Percentiles rank a stretch among this genome's conserved stretches.
Evolutionary conservation across 1,140 invertebrate species (phyloP).

Genomic region (Achatina immaculata): DNA sequence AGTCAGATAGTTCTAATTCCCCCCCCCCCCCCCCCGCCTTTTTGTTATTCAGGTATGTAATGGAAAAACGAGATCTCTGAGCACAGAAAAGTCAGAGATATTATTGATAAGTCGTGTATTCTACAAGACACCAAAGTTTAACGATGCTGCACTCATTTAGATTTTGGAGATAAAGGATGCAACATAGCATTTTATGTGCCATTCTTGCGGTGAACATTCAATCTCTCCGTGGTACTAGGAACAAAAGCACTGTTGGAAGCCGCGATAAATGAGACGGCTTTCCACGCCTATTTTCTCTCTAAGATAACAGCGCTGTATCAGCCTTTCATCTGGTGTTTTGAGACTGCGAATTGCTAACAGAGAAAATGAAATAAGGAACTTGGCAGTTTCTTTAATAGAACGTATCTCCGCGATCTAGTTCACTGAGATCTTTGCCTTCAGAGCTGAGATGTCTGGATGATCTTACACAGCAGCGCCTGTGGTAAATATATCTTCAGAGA

Average conservation of each 20-base stretch:
- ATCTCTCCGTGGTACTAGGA: not conserved
- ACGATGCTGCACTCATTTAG: too few relatives aligned
- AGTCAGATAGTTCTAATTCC: too few relatives aligned
- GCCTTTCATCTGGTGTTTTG: not conserved
- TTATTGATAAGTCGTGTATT: too few relatives aligned
- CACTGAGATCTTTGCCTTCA: not conserved
- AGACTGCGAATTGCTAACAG: not conserved
- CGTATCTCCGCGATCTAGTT: not conserved
- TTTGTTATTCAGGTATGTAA: too few relatives aligned
- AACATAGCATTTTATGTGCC: too few relatives aligned
- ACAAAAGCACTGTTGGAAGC: not conserved
- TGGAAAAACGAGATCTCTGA: too few relatives aligned
- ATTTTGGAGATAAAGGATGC: too few relatives aligned
- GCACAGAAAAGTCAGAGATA: too few relatives aligned
- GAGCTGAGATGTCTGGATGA: not conserved
- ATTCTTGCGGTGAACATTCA: not conserved
- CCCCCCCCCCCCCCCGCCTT: too few relatives aligned
- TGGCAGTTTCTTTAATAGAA: not conserved
- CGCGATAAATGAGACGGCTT: not conserved
- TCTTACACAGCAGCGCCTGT: not conserved
- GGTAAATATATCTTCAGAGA: too few relatives aligned
- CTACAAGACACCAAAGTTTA: too few relatives aligned
- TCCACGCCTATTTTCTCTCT: not conserved
- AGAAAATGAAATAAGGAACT: not conserved
- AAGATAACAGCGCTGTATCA: slow-evolving; percentile 1